Evolutionary conservation across 2,797 vertebrate genomes (phyloP).

Genomic region (Anguilla obscura): DNA sequence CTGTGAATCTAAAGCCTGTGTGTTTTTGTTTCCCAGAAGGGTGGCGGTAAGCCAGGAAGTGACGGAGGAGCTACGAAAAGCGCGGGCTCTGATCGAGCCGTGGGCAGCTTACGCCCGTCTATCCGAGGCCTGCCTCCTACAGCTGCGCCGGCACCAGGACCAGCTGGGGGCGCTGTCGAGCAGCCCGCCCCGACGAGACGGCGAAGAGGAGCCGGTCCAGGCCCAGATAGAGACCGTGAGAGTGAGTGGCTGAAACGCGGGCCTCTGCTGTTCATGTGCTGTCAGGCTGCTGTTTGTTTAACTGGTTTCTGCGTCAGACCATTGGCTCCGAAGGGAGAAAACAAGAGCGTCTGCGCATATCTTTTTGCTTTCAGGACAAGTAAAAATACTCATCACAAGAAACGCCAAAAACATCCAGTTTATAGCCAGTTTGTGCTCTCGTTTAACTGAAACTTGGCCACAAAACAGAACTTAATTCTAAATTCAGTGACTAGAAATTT

Average conservation of each 20-base stretch:
- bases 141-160: constrained; percentile 60
- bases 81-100: constrained; percentile 58
- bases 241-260: constrained; percentile 47
- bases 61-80: constrained; percentile 61
- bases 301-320: neutral
- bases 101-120: constrained; percentile 71
- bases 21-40: constrained; percentile 72
- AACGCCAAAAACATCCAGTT: neutral
- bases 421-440: neutral
- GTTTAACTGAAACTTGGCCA: neutral
- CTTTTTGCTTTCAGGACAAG: too few species aligned
- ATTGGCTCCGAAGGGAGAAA: neutral
- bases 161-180: constrained; percentile 66
- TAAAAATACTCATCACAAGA: neutral
- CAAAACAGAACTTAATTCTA: neutral
- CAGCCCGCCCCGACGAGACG: constrained; percentile 58
- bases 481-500: neutral
- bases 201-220: constrained; percentile 52
- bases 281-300: neutral
- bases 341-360: too few species aligned
- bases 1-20: neutral
- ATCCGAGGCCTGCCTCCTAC: constrained; percentile 49
- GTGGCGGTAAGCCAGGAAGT: constrained; percentile 66
- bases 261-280: neutral
- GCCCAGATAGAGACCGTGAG: constrained; percentile 60